phyloP scores from a whole-genome alignment of 2,888 invertebrate species.

The Standfussiana lucernea region DNA sequence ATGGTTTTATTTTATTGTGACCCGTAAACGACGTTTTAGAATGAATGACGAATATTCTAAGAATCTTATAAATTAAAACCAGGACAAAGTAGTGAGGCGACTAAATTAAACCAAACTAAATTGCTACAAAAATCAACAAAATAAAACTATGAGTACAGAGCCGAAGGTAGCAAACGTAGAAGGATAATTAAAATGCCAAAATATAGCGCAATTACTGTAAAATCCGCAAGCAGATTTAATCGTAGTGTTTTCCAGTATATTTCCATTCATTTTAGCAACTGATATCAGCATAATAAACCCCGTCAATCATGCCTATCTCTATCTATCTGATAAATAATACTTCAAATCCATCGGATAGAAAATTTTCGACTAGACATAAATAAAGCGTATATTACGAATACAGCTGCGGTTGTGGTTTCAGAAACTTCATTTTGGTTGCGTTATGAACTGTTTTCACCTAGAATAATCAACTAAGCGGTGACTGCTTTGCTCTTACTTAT shows the following conservation, averaged over 20 bases:
- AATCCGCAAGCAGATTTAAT: slow-evolving; percentile 8
- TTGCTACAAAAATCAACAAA: not conserved
- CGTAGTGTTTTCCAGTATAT: slow-evolving; percentile 21
- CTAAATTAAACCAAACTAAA: not conserved
- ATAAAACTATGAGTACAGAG: not conserved
- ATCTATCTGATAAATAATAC: slow-evolving; percentile 21
- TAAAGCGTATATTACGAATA: slow-evolving; percentile 10
- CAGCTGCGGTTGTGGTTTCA: slow-evolving; percentile 49
- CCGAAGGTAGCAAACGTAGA: not conserved
- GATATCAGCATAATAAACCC: slow-evolving; percentile 28
- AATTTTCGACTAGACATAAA: slow-evolving; percentile 4
- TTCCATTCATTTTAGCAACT: slow-evolving; percentile 41
- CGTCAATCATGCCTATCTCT: slow-evolving; percentile 44
- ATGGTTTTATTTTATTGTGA: not conserved
- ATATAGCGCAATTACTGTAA: not conserved
- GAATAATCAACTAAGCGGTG: slow-evolving; percentile 47
- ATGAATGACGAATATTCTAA: not conserved
- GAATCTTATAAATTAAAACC: slow-evolving; percentile 1
- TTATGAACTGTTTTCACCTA: slow-evolving; percentile 30
- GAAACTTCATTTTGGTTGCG: slow-evolving; percentile 43
- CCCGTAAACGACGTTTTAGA: not conserved
- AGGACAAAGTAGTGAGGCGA: slow-evolving; percentile 6
- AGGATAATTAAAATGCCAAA: not conserved
- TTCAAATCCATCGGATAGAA: slow-evolving; percentile 15
- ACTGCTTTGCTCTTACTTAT: slow-evolving; percentile 21